Conservation (phyloP, 2,113 vertebrate genomes). For the Dasyprocta punctata region DNA sequence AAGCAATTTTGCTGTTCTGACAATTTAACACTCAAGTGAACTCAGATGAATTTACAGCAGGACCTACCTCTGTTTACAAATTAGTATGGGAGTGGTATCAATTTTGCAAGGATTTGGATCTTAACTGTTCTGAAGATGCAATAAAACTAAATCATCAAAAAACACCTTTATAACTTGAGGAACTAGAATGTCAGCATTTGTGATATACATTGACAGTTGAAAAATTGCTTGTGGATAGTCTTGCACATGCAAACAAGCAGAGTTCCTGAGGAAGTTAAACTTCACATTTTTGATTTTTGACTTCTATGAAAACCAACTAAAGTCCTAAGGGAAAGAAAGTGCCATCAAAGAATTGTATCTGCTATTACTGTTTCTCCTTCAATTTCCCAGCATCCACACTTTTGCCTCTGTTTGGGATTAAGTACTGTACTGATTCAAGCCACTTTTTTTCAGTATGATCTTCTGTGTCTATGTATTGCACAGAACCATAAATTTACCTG, state of each 20-base stretch:
- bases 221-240: fast-evolving
- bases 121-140: background rate
- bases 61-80: conserved; percentile 55
- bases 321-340: background rate
- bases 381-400: fast-evolving
- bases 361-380: fast-evolving
- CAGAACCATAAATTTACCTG: background rate
- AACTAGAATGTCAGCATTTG: background rate
- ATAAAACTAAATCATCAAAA: background rate
- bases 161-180: background rate
- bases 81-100: background rate
- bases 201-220: background rate
- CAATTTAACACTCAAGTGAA: conserved; percentile 68
- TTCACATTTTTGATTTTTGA: background rate
- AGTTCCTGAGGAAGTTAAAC: background rate
- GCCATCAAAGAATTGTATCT: background rate
- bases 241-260: background rate
- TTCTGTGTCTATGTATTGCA: background rate
- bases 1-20: background rate
- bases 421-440: background rate
- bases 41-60: conserved; percentile 43
- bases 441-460: background rate
- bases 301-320: background rate
- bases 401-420: background rate
- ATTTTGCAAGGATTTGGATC: background rate